A percentile compares a stretch with the other conserved stretches of the same genome.
Conservation (phyloP, 2,113 vertebrate genomes). For the Cariama cristata region DNA sequence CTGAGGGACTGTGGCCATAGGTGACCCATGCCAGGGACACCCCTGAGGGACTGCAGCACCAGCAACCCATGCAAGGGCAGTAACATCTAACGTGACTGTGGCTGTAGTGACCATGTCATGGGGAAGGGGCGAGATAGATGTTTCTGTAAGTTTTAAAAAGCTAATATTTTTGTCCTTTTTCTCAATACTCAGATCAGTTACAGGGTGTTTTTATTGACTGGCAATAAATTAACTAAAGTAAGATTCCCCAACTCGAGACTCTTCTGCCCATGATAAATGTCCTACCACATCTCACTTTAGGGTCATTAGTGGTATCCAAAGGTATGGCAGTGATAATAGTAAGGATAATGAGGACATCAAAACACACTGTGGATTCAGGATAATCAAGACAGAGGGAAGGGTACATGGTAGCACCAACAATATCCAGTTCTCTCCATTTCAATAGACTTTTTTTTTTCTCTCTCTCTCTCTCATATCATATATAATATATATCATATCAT, state of each 20-base stretch:
- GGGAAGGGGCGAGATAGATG: background rate
- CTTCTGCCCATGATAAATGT: background rate
- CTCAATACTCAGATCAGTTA: background rate
- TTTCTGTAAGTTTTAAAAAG: background rate
- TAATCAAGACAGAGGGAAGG: background rate
- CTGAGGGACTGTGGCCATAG: background rate
- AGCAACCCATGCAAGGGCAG: background rate
- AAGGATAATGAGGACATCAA: background rate
- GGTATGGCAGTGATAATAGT: background rate
- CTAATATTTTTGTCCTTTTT: background rate
- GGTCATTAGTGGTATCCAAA: background rate
- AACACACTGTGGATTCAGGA: background rate
- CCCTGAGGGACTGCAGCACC: accelerated
- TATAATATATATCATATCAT: background rate
- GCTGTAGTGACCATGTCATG: background rate
- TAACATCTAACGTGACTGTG: background rate
- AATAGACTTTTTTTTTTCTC: background rate
- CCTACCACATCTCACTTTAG: background rate
- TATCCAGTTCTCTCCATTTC: background rate
- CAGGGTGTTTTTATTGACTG: background rate
- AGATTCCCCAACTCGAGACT: background rate
- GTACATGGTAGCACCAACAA: background rate
- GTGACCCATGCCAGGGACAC: background rate
- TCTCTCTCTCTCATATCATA: background rate
- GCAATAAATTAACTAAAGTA: background rate